These are phyloP conservation scores for Aurelia coerulea DNA, from an alignment of 30 jellyfish, hydroid and myxozoan genomes.

Conservation along the genomic window DNA sequence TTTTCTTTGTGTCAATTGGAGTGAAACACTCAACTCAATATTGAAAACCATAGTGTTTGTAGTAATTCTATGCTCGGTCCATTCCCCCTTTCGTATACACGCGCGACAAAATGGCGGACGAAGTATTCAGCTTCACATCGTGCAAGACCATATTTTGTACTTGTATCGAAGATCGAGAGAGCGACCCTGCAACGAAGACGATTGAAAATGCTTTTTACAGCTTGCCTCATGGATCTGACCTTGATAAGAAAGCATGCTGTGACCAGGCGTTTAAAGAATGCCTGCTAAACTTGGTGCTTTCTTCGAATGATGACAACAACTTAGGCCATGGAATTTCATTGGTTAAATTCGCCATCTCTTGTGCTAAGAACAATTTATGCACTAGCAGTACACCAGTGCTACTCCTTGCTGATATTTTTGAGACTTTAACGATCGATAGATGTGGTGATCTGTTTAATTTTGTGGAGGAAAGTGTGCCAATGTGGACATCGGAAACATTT, in stretches of 20 bases:
- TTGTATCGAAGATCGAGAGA: conserved; percentile 49
- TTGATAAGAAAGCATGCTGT: conserved; percentile 77
- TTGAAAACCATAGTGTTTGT: no score
- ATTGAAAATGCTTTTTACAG: conserved; percentile 43
- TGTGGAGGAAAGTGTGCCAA: conserved; percentile 81
- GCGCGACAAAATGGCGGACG: conserved; percentile 45
- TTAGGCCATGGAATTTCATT: conserved; percentile 33
- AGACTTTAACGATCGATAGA: conserved; percentile 66
- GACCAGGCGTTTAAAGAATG: conserved; percentile 92
- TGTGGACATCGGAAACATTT: conserved; percentile 83
- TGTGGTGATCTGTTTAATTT: conserved; percentile 87
- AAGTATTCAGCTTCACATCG: conserved; percentile 48
- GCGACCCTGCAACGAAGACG: conserved; percentile 25
- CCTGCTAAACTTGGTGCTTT: conserved; percentile 33
- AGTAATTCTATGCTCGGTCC: no score
- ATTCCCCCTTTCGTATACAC: no score
- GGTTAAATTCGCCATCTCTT: conserved; percentile 67
- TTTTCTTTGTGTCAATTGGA: no score
- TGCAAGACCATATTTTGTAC: conserved; percentile 54
- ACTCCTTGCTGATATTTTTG: conserved; percentile 80
- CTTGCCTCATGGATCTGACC: conserved; percentile 77
- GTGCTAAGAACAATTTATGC: conserved; percentile 71
- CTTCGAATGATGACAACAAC: neutral
- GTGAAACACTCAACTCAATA: no score
- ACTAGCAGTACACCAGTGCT: conserved; percentile 85